Conservation (phyloP, 1,140 invertebrate genomes). For the Macrosteles quadrilineatus region DNA sequence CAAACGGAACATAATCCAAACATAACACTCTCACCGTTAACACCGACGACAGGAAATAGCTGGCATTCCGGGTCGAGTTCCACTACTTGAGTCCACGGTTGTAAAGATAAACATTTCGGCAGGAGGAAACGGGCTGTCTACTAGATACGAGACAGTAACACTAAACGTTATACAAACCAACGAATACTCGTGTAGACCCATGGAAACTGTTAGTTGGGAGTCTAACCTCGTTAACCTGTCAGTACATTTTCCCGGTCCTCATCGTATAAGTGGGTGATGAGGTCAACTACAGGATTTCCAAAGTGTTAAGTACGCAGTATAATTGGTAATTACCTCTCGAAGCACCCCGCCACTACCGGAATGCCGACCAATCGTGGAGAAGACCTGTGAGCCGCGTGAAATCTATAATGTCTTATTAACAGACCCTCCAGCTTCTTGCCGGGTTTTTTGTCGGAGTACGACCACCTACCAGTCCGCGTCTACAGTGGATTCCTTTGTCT, state of each 20-base stretch:
- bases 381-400: slow-evolving; percentile 11
- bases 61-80: slow-evolving; percentile 10
- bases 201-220: too few relatives aligned
- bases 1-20: slow-evolving; percentile 10
- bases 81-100: not conserved
- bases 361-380: not conserved
- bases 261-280: too few relatives aligned
- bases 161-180: too few relatives aligned
- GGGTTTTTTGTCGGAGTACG: slow-evolving; percentile 3
- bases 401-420: slow-evolving; percentile 28
- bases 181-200: too few relatives aligned
- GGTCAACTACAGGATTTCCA: too few relatives aligned
- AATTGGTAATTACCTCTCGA: too few relatives aligned
- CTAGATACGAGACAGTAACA: too few relatives aligned
- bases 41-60: not conserved
- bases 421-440: not conserved
- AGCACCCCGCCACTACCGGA: not conserved
- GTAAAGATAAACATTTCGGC: slow-evolving; percentile 9
- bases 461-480: not conserved
- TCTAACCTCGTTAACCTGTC: too few relatives aligned
- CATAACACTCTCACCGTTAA: not conserved
- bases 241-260: too few relatives aligned
- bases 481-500: not conserved
- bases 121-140: not conserved
- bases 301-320: too few relatives aligned